Conservation (phyloP, 2,113 vertebrate species). For the Xiphophorus maculatus region DNA sequence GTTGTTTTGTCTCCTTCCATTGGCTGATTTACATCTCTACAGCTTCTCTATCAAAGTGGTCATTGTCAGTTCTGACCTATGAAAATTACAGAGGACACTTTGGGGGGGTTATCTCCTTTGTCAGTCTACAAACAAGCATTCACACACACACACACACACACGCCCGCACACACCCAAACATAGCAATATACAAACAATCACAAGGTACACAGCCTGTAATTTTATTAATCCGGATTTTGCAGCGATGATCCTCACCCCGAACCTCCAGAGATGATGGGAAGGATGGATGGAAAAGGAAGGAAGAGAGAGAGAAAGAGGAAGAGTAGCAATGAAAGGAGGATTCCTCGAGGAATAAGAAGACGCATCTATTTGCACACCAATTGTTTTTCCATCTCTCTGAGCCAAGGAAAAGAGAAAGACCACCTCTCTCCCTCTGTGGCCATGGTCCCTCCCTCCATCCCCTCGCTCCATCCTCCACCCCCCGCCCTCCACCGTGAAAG, state of each 20-base stretch:
- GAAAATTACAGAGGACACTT: constrained; percentile 80
- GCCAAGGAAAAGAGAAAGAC: constrained; percentile 75
- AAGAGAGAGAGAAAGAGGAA: constrained; percentile 24
- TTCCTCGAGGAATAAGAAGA: constrained; percentile 64
- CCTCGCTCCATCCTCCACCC: constrained; percentile 34
- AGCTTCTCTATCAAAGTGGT: constrained; percentile 82
- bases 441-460: constrained; percentile 37
- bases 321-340: constrained; percentile 48
- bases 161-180: constrained; percentile 2
- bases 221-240: constrained; percentile 59
- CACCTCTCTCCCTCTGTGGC: constrained; percentile 75
- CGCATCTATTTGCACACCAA: constrained; percentile 82
- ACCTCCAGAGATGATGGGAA: constrained; percentile 49
- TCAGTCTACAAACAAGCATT: constrained; percentile 52
- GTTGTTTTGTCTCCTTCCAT: constrained; percentile 79
- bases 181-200: constrained; percentile 12
- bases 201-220: constrained; percentile 35
- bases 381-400: constrained; percentile 80
- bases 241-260: constrained; percentile 49
- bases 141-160: constrained; percentile 5
- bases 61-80: constrained; percentile 82
- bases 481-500: constrained; percentile 75
- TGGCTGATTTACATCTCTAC: constrained; percentile 85
- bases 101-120: constrained; percentile 68
- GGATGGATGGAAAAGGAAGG: constrained; percentile 22